Evolutionary conservation across 1,140 invertebrate genomes (phyloP), one percentile per base, ranked within the genome.

Genomic region (Homarus americanus): DNA sequence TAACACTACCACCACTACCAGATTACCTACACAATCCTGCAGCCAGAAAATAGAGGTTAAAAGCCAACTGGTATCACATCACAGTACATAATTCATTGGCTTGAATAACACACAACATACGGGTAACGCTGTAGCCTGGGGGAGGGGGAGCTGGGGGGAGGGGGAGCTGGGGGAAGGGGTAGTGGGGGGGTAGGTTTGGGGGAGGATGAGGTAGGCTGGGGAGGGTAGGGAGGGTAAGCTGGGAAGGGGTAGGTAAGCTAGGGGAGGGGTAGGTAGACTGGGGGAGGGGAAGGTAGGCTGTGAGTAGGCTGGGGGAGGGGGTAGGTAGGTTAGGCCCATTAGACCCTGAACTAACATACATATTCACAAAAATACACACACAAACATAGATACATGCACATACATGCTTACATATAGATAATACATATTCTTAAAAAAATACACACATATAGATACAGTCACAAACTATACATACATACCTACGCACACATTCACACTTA

Each of bases 41-140:
- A 9, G 49, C 24, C 28, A 80, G 44, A 80, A 80, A 80, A 63
- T 63, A n/a, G 44, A 63, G 49, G 0, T 24, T 49, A 63, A 82
- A 63, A 24, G 49, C n/a, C 15, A 82, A 82, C 49, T 38, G 69
- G 63, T 73, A 85, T 69, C 69, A 44, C 53, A 69, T 44, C 24
- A 38, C 34, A 32, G 83, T 76, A 34, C 83, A 86, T 75, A 75
- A 86, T 75, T 73, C 83, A 86, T 76, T 44, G 36, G 58, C 28
- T 72, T 88, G 76, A 88, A 88, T 88, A 80, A 80, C 76, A 87
- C 86, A 88, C 76, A 76, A 88, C 72, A 72, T 69, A 24, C 73
- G 34, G 75, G 78, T 80, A 88, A 88, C 76, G 78, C 85, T n/a
- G n/a, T n/a, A n/a, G n/a, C n/a, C 79, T 49, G 44, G 44, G 20